Conservation (phyloP, 1,140 invertebrate species). For the Pseudachorutes palmiensis region DNA sequence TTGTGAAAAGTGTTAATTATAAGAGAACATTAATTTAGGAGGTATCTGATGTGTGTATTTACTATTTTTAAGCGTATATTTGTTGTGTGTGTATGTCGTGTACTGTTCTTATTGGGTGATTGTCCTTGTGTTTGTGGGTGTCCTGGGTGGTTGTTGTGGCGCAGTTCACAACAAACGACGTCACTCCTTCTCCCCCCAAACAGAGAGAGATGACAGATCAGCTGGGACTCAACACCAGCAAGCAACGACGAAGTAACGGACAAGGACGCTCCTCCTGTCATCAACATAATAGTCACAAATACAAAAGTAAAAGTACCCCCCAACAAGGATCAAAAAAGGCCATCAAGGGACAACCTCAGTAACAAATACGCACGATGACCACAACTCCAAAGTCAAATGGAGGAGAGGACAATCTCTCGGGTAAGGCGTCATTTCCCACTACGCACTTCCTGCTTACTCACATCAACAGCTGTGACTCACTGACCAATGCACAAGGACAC, state of each 20-base stretch:
- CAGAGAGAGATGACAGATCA: slow-evolving; percentile 15
- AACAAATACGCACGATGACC: slow-evolving; percentile 39
- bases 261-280: neutral
- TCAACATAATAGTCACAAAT: neutral
- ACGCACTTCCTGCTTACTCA: no score
- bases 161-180: neutral
- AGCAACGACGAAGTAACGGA: neutral
- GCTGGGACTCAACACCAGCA: neutral
- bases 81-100: no score
- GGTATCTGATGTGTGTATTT: no score
- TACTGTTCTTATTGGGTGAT: no score
- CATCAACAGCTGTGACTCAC: neutral
- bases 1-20: no score
- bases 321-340: neutral
- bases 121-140: no score
- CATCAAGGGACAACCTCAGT: neutral
- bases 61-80: no score
- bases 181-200: neutral
- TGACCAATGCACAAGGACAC: no score
- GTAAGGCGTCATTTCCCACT: no score
- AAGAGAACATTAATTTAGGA: no score
- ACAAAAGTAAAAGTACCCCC: neutral
- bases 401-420: slow-evolving; percentile 45
- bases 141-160: neutral
- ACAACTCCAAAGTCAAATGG: slow-evolving; percentile 44